These are phyloP conservation scores for Diplazon laetatorius DNA, from an alignment of 2,888 invertebrate species.

Conservation along the genomic window DNA sequence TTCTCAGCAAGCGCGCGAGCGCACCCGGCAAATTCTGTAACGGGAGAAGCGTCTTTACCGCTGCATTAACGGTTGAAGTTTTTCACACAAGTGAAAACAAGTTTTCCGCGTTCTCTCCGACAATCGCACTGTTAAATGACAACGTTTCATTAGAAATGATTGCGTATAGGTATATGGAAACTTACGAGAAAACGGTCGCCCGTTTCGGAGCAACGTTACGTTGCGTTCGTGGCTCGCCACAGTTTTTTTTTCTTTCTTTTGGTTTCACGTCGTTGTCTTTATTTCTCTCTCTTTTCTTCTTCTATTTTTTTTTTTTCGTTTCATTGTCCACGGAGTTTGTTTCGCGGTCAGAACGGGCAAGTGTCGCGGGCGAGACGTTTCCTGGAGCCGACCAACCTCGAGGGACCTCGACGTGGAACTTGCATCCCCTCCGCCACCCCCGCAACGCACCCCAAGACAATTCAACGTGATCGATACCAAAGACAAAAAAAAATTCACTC, in stretches of 20 bases:
- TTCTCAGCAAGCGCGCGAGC: conserved; percentile 73
- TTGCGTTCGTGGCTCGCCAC: too few relatives aligned
- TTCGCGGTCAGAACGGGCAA: too few relatives aligned
- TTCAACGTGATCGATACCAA: too few relatives aligned
- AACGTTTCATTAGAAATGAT: conserved; percentile 81
- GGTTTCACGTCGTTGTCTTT: too few relatives aligned
- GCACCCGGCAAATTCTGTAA: conserved; percentile 80
- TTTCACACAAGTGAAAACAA: conserved; percentile 82
- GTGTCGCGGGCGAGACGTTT: conserved; percentile 45
- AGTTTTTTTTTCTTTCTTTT: too few relatives aligned
- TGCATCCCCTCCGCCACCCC: conserved; percentile 33
- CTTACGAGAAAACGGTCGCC: too few relatives aligned
- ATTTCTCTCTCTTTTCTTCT: too few relatives aligned
- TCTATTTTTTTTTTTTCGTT: too few relatives aligned
- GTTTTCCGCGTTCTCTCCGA: conserved; percentile 75
- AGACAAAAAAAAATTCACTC: neutral
- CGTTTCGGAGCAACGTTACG: too few relatives aligned
- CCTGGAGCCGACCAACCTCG: conserved; percentile 45
- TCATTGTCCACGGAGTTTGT: too few relatives aligned
- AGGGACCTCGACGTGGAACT: conserved; percentile 46
- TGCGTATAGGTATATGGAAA: conserved; percentile 70
- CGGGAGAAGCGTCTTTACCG: conserved; percentile 83
- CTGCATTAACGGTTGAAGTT: conserved; percentile 82
- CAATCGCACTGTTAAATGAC: conserved; percentile 80
- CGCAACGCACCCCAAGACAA: neutral